Evolutionary conservation across 2,113 vertebrate genomes (phyloP).

Genomic region (Notarius lentiginosus): DNA sequence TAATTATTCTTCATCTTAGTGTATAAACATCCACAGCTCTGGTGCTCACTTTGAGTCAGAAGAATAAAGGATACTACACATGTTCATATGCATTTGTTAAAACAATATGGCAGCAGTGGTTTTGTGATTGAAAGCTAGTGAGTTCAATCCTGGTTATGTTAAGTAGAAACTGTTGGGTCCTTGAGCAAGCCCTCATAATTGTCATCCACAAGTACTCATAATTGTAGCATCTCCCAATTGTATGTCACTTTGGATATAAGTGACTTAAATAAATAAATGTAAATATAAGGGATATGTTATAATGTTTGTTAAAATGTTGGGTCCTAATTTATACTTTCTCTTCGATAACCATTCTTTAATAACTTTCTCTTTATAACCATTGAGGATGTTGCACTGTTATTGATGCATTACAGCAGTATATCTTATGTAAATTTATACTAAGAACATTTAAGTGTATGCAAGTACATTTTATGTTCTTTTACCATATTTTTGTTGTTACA

Average conservation of each 20-base stretch:
- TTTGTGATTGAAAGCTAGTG: background rate
- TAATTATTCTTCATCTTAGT: conserved; percentile 41
- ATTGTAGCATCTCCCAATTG: background rate
- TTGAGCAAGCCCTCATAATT: background rate
- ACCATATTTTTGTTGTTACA: background rate
- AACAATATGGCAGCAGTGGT: background rate
- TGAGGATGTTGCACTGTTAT: background rate
- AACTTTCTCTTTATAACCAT: too few relatives aligned
- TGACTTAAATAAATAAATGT: background rate
- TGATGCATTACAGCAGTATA: background rate
- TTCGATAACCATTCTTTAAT: background rate
- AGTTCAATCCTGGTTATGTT: background rate
- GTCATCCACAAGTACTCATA: background rate
- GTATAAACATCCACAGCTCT: conserved; percentile 17
- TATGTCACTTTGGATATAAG: background rate
- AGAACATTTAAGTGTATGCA: background rate
- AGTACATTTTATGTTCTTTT: background rate
- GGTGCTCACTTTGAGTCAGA: background rate
- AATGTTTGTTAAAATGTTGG: background rate
- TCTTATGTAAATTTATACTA: background rate
- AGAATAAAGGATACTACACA: background rate
- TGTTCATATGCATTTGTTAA: background rate
- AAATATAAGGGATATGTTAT: background rate
- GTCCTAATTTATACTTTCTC: background rate
- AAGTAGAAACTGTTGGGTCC: background rate